Conservation (phyloP, 1,140 invertebrate species). For the Anoplolepis gracilipes region DNA sequence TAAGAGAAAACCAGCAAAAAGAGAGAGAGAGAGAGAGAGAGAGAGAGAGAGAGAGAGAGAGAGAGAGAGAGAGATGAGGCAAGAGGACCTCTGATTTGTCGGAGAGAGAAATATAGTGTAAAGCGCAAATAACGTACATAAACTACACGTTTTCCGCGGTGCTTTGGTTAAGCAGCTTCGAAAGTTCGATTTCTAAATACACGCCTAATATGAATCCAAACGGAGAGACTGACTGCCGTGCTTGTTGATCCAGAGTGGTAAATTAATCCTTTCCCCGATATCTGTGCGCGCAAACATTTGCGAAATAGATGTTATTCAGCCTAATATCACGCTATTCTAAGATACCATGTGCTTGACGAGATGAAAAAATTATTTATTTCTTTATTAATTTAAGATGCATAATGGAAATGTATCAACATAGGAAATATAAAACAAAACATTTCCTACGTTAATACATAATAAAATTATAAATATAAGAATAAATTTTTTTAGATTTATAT, state of each 20-base stretch:
- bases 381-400: neutral
- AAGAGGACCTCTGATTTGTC: constrained; percentile 22
- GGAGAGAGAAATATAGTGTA: constrained; percentile 50
- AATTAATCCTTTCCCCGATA: constrained; percentile 40
- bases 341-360: neutral
- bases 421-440: neutral
- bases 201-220: constrained; percentile 7
- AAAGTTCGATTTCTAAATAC: constrained; percentile 59
- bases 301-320: constrained; percentile 5
- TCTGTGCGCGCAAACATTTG: constrained; percentile 8
- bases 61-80: neutral
- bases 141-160: constrained; percentile 49
- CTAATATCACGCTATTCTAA: neutral
- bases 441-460: too few relatives aligned
- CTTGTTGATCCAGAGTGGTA: constrained; percentile 7
- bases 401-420: neutral
- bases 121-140: constrained; percentile 63
- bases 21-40: constrained; percentile 1
- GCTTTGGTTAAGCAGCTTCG: neutral
- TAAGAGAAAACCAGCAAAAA: constrained; percentile 58
- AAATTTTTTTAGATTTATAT: neutral
- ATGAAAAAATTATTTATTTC: neutral
- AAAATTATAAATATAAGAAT: neutral
- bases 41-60: constrained; percentile 1
- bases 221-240: constrained; percentile 7